Conservation (phyloP, 2,888 invertebrate genomes). For the Auanema sp. region DNA sequence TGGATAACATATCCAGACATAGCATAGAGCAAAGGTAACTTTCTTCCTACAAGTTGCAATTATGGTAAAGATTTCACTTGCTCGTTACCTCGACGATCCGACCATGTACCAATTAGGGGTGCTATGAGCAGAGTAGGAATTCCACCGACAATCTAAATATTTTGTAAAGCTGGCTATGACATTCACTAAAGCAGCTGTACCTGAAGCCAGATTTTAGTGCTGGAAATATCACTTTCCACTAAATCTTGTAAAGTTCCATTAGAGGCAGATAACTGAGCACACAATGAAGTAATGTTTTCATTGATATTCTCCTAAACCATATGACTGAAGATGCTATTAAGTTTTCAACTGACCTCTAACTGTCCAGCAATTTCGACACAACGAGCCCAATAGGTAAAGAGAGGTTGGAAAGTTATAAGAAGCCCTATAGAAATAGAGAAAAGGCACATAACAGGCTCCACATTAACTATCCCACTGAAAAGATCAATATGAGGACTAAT, state of each 20-base stretch:
- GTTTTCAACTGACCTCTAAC: neutral
- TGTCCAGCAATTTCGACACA: constrained; percentile 41
- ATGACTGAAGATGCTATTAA: neutral
- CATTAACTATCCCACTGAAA: constrained; percentile 36
- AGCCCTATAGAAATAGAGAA: constrained; percentile 33
- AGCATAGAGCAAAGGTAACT: constrained; percentile 44
- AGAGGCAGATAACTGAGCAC: constrained; percentile 37
- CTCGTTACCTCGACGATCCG: constrained; percentile 41
- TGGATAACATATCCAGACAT: constrained; percentile 39
- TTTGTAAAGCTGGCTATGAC: constrained; percentile 5
- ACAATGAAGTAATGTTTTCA: constrained; percentile 42
- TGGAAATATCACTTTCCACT: constrained; percentile 55
- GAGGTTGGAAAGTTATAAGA: constrained; percentile 26
- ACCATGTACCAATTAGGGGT: constrained; percentile 55
- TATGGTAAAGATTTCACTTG: neutral
- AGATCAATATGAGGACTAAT: no score
- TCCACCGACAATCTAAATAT: constrained; percentile 35
- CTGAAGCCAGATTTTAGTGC: constrained; percentile 53
- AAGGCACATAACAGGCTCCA: constrained; percentile 40
- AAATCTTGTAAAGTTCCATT: constrained; percentile 52
- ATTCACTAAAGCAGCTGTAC: constrained; percentile 19
- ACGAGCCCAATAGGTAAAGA: constrained; percentile 52
- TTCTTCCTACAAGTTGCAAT: constrained; percentile 34
- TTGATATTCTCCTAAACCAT: constrained; percentile 19
- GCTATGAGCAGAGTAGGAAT: constrained; percentile 45